These are phyloP conservation scores for Pandemis cinnamomeana DNA, from an alignment of 2,888 invertebrate genomes.

Conservation along the genomic window DNA sequence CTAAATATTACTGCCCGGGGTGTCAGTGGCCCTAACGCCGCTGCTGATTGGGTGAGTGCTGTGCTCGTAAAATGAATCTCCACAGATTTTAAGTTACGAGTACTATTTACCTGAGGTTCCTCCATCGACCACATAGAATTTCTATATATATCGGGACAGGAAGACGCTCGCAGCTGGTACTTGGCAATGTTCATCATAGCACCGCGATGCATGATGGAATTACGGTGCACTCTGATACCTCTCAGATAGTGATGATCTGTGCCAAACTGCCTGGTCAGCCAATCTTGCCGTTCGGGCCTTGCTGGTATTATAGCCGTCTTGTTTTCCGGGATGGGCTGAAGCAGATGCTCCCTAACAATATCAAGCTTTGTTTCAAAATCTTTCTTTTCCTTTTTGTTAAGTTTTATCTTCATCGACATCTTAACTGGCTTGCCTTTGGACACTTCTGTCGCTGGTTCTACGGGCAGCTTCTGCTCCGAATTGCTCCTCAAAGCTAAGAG, in stretches of 20 bases:
- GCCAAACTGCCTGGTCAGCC: constrained; percentile 81
- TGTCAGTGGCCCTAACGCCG: no score
- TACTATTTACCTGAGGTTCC: constrained; percentile 86
- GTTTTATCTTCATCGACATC: constrained; percentile 86
- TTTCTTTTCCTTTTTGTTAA: constrained; percentile 70
- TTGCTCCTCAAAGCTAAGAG: constrained; percentile 86
- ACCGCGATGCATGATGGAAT: constrained; percentile 94
- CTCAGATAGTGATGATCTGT: constrained; percentile 88
- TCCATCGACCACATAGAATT: constrained; percentile 94
- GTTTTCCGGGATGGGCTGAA: constrained; percentile 78
- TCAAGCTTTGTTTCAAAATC: constrained; percentile 76
- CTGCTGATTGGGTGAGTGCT: no score
- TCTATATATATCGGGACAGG: constrained; percentile 95
- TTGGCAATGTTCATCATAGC: constrained; percentile 94
- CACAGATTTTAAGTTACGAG: no score
- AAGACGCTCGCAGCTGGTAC: constrained; percentile 93
- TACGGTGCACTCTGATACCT: constrained; percentile 89
- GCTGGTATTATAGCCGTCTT: constrained; percentile 66
- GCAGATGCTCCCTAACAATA: constrained; percentile 68
- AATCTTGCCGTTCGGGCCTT: constrained; percentile 66
- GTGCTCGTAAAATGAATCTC: no score
- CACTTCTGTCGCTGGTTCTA: constrained; percentile 60
- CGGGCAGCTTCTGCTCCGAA: constrained; percentile 86
- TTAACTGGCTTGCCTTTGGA: constrained; percentile 83
- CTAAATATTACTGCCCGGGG: no score